Percentiles rank a stretch among this genome's conserved stretches.
Evolutionary conservation across 2,113 vertebrate genomes (phyloP).

Genomic region (Tonatia bakeri): DNA sequence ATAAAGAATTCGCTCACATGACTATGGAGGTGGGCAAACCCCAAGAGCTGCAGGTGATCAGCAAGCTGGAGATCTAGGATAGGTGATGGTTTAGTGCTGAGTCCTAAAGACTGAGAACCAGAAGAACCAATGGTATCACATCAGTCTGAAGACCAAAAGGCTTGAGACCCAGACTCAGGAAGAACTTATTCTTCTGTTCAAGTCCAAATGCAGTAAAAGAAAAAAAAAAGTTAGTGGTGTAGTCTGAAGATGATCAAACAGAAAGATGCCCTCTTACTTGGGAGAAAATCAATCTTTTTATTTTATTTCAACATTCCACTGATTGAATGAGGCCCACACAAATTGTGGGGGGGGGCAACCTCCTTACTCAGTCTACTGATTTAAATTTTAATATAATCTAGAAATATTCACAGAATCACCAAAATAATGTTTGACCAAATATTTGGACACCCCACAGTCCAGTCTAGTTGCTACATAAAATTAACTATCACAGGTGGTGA

Average conservation of each 20-base stretch:
- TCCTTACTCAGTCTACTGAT: background rate
- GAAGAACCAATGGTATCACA: background rate
- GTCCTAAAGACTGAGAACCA: background rate
- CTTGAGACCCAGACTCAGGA: background rate
- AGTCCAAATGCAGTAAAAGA: background rate
- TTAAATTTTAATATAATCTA: background rate
- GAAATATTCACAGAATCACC: background rate
- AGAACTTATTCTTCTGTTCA: background rate
- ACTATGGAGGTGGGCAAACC: background rate
- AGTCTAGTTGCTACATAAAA: background rate
- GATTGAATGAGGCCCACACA: background rate
- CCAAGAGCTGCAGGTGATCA: background rate
- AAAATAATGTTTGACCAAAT: background rate
- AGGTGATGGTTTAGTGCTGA: background rate
- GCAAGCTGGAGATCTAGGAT: background rate
- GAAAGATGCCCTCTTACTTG: background rate
- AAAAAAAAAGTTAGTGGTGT: background rate
- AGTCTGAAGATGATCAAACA: background rate
- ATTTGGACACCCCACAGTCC: background rate
- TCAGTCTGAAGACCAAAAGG: background rate
- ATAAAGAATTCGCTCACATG: background rate
- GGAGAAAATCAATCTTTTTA: background rate
- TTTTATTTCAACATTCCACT: background rate
- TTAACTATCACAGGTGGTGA: background rate
- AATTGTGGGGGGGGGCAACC: background rate